phyloP scores from a whole-genome alignment of 2,888 invertebrate genomes.

The Bibio marci region DNA sequence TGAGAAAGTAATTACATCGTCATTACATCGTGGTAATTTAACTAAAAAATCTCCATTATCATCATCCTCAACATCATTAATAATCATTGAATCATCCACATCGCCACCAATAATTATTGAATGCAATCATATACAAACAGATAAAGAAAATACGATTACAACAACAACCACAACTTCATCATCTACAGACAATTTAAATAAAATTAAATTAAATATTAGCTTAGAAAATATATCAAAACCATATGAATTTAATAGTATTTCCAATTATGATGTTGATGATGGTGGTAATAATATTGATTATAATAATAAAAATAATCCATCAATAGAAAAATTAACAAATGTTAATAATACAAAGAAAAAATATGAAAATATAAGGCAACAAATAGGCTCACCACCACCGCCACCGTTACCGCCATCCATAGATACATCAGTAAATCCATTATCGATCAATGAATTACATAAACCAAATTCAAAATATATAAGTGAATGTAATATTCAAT shows the following conservation, averaged over 20 bases:
- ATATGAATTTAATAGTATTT: too few relatives aligned
- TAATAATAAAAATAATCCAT: too few relatives aligned
- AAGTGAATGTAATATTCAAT: constrained; percentile 10
- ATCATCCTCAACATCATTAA: constrained; percentile 2
- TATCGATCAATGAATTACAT: not conserved
- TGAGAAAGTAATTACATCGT: too few relatives aligned
- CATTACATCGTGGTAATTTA: constrained; percentile 12
- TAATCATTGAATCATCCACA: constrained; percentile 6
- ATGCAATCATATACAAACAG: constrained; percentile 11
- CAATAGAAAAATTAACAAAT: too few relatives aligned
- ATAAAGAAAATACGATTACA: constrained; percentile 7
- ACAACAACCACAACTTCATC: not conserved
- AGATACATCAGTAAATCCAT: too few relatives aligned
- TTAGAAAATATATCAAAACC: constrained; percentile 4
- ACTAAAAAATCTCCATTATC: constrained; percentile 11
- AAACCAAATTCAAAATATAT: not conserved
- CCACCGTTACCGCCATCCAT: too few relatives aligned
- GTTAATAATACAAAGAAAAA: too few relatives aligned
- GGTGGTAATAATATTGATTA: too few relatives aligned
- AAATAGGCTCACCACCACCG: too few relatives aligned
- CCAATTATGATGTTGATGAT: too few relatives aligned
- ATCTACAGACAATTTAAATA: too few relatives aligned
- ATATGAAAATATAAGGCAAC: too few relatives aligned
- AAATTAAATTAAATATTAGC: not conserved
- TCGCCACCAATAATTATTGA: constrained; percentile 12